These are phyloP conservation scores for Sipha maydis DNA, from an alignment of 2,888 invertebrate species.

Conservation along the genomic window DNA sequence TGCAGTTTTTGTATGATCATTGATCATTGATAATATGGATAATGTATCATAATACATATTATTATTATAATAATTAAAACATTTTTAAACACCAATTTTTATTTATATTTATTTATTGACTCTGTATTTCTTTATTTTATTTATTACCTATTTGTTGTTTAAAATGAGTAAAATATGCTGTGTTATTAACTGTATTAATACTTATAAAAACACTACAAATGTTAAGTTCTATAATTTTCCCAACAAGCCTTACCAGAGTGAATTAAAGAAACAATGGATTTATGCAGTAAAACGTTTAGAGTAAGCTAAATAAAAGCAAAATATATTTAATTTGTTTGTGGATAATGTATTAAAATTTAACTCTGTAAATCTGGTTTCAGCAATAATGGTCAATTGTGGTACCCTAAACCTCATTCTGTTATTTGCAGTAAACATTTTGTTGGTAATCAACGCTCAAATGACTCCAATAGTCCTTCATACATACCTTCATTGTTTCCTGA, in stretches of 20 bases:
- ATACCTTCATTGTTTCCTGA: background rate
- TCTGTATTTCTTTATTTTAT: background rate
- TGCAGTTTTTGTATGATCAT: background rate
- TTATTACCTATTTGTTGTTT: background rate
- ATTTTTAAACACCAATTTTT: background rate
- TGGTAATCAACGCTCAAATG: background rate
- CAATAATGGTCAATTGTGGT: slow-evolving; percentile 1
- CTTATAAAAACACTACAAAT: background rate
- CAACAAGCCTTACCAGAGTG: background rate
- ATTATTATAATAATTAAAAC: background rate
- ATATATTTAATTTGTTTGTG: too few species aligned
- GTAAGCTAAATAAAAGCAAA: background rate
- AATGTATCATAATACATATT: background rate
- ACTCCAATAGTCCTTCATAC: slow-evolving; percentile 1
- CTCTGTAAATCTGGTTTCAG: background rate
- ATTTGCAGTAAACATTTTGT: slow-evolving; percentile 22
- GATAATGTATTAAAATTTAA: background rate
- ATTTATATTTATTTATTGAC: background rate
- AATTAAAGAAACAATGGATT: slow-evolving; percentile 11
- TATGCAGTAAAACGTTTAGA: background rate
- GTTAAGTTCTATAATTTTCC: slow-evolving; percentile 13
- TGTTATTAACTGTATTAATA: slow-evolving; percentile 6
- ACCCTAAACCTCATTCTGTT: slow-evolving; percentile 2
- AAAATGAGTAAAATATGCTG: background rate
- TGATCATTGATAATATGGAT: background rate